Evolutionary conservation across 2,113 vertebrate genomes (phyloP).

Genomic region (rabbit (Oryctolagus cuniculus)): DNA sequence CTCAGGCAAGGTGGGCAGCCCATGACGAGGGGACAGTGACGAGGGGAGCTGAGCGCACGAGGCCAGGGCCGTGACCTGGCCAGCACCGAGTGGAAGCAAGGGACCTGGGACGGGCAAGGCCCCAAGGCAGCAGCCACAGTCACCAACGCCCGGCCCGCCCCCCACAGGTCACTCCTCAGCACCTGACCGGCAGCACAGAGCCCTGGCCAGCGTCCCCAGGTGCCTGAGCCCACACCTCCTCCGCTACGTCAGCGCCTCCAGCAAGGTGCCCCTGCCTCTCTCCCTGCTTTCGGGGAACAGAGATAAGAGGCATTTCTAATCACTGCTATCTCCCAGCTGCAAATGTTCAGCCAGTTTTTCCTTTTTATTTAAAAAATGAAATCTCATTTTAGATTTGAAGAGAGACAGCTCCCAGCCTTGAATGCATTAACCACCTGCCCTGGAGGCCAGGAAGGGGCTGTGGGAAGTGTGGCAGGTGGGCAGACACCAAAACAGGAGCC

Average conservation of each 20-base stretch:
- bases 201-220: background rate
- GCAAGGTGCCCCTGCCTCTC: background rate
- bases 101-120: background rate
- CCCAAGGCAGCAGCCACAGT: background rate
- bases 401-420: conserved; percentile 34
- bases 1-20: no score
- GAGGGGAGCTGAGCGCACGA: no score
- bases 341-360: conserved; percentile 47
- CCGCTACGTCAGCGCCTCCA: background rate
- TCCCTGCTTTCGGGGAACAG: conserved; percentile 49
- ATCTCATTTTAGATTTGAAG: conserved; percentile 75
- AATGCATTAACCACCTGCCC: conserved; percentile 7
- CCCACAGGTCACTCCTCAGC: background rate
- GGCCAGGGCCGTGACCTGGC: no score
- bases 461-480: no score
- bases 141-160: background rate
- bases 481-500: no score
- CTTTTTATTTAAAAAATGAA: conserved; percentile 72
- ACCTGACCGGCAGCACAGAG: background rate
- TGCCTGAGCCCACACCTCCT: accelerated
- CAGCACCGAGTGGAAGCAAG: background rate
- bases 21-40: no score
- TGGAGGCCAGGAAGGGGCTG: background rate
- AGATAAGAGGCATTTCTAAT: conserved; percentile 68
- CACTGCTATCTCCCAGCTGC: conserved; percentile 76